phyloP scores from a whole-genome alignment of 92 coral and sea anemone species.

The Palythoa heliodiscus region DNA sequence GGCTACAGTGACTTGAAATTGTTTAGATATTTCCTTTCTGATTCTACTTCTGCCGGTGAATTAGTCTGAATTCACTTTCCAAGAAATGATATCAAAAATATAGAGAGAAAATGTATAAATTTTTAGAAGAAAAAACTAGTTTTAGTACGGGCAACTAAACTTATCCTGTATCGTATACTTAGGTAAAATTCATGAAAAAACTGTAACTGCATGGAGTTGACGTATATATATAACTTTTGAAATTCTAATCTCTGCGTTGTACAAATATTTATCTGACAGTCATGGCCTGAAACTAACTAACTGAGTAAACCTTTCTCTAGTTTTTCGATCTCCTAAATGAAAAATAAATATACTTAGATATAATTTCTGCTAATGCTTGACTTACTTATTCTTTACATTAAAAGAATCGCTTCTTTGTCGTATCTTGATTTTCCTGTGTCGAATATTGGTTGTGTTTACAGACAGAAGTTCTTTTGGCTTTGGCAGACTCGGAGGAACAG shows the following conservation, averaged over 20 bases:
- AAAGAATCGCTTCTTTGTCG: slow-evolving; percentile 22
- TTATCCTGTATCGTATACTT: neutral
- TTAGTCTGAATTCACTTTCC: too few relatives aligned
- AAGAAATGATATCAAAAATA: too few relatives aligned
- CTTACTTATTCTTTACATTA: slow-evolving; percentile 24
- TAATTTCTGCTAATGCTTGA: slow-evolving; percentile 25
- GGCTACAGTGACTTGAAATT: too few relatives aligned
- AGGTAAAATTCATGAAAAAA: too few relatives aligned
- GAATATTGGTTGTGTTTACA: slow-evolving; percentile 15
- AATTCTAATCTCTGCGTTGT: neutral
- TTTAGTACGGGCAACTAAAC: neutral
- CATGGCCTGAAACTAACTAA: neutral
- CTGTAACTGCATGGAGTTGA: neutral
- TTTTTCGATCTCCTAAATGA: neutral
- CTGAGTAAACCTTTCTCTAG: neutral
- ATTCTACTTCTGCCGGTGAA: too few relatives aligned
- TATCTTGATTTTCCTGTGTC: slow-evolving; percentile 32
- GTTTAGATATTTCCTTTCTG: too few relatives aligned
- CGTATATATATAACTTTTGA: neutral
- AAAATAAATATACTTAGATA: neutral
- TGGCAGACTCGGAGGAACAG: slow-evolving; percentile 31
- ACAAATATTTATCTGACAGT: neutral
- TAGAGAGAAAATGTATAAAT: too few relatives aligned
- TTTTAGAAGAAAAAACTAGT: neutral
- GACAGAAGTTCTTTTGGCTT: slow-evolving; percentile 31